Evolutionary conservation across 2,113 vertebrate genomes (phyloP).

Genomic region (Perca schrenkii): DNA sequence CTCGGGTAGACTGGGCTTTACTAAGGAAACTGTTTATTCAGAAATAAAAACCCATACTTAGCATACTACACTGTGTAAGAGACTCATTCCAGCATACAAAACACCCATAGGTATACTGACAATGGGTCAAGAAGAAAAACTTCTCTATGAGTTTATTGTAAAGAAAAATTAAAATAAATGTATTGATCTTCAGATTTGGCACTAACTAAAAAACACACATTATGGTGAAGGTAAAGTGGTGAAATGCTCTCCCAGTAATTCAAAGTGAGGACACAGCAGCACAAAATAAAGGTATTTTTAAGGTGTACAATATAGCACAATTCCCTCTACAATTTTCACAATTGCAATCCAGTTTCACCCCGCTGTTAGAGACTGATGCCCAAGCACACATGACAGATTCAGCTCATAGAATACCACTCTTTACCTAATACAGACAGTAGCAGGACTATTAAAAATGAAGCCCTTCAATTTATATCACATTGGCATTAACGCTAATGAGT

Average conservation of each 20-base stretch:
- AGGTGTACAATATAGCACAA: constrained; percentile 17
- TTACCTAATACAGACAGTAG: constrained; percentile 44
- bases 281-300: constrained; percentile 36
- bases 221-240: neutral
- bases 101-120: neutral
- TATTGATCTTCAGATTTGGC: neutral
- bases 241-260: constrained; percentile 8
- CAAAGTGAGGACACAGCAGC: neutral
- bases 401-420: constrained; percentile 26
- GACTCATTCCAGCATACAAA: neutral
- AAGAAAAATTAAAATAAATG: neutral
- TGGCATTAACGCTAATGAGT: constrained; percentile 75
- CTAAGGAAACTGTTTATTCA: constrained; percentile 6
- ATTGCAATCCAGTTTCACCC: constrained; percentile 37
- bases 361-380: constrained; percentile 30
- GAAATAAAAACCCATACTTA: constrained; percentile 16
- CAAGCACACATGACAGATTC: constrained; percentile 41
- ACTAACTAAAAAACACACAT: constrained; percentile 1
- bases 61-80: constrained; percentile 3
- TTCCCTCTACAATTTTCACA: constrained; percentile 43
- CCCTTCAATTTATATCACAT: constrained; percentile 53
- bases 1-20: neutral
- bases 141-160: neutral
- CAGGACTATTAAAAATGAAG: constrained; percentile 58
- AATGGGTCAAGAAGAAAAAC: neutral